phyloP scores from a whole-genome alignment of 2,113 vertebrate genomes.

The Ardeotis arabs region DNA sequence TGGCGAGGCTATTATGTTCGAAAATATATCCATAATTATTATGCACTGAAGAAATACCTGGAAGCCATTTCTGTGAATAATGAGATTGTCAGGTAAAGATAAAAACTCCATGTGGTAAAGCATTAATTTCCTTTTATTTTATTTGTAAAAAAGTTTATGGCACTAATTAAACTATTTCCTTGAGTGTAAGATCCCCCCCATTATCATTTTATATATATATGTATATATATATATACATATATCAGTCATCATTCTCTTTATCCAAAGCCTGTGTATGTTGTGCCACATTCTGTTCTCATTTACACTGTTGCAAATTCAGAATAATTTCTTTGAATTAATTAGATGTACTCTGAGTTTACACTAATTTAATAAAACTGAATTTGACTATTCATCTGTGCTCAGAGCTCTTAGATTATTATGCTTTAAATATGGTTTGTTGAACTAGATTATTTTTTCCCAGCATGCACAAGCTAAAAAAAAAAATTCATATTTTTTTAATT shows the following conservation, averaged over 20 bases:
- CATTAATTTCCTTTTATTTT: not conserved
- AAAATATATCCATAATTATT: constrained; percentile 89
- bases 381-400: not conserved
- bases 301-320: not conserved
- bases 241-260: not conserved
- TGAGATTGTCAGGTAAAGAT: constrained; percentile 84
- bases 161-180: not conserved
- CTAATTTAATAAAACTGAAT: not conserved
- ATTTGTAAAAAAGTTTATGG: constrained; percentile 11
- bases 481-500: not conserved
- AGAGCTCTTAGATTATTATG: not conserved
- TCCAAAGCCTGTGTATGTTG: not conserved
- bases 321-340: not conserved
- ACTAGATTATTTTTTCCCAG: not conserved
- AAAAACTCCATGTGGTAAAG: not conserved
- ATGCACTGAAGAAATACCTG: constrained; percentile 86
- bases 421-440: not conserved
- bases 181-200: not conserved
- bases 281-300: not conserved
- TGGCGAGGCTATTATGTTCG: constrained; percentile 89
- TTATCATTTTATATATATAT: not conserved
- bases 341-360: not conserved
- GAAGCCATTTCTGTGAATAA: constrained; percentile 82
- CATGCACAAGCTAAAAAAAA: not conserved
- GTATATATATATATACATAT: not conserved